phyloP scores from a whole-genome alignment of 2,888 invertebrate species.

The Trissolcus japonicus region DNA sequence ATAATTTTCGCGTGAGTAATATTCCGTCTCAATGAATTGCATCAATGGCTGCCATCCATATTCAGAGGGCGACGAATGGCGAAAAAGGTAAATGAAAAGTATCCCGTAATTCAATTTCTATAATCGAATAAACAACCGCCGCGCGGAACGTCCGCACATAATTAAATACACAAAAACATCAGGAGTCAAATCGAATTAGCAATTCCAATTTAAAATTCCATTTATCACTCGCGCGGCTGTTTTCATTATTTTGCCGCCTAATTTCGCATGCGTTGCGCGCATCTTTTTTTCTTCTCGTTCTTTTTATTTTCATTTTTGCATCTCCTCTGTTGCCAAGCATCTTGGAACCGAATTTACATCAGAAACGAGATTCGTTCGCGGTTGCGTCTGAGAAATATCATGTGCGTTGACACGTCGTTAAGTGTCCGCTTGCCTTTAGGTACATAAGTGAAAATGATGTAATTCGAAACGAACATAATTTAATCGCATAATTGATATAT shows the following conservation, averaged over 20 bases:
- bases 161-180: conserved; percentile 49
- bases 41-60: neutral
- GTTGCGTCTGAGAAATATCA: conserved; percentile 22
- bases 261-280: conserved; percentile 34
- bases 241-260: conserved; percentile 44
- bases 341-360: conserved; percentile 24
- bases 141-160: conserved; percentile 22
- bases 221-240: conserved; percentile 37
- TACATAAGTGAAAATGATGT: neutral
- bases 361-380: conserved; percentile 17
- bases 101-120: conserved; percentile 39
- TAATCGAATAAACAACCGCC: conserved; percentile 32
- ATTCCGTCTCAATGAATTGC: no score
- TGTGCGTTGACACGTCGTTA: conserved; percentile 17
- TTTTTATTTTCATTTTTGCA: conserved; percentile 21
- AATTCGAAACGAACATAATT: neutral
- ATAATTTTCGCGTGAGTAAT: no score
- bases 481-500: no score
- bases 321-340: neutral
- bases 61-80: conserved; percentile 1
- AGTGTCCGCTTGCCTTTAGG: conserved; percentile 6
- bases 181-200: conserved; percentile 47
- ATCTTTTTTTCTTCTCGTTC: conserved; percentile 11
- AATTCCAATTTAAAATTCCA: conserved; percentile 52
- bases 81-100: conserved; percentile 31